These are phyloP conservation scores for Clarias fuscus DNA, from an alignment of 2,797 vertebrate species.

Conservation along the genomic window DNA sequence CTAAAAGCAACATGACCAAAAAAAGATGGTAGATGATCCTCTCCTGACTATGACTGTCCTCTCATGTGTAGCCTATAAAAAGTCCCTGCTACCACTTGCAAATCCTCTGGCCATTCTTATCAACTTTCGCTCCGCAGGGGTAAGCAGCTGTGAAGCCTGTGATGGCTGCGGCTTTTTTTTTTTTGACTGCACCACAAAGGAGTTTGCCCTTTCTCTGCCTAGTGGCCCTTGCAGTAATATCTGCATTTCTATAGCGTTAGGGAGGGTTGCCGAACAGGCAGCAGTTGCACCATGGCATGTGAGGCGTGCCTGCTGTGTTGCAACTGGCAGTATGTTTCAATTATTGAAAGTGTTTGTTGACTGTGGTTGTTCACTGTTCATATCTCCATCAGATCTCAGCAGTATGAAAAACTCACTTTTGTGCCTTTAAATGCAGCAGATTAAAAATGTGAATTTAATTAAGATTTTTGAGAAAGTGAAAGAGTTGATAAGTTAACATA, in stretches of 20 bases:
- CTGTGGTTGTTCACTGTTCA: background rate
- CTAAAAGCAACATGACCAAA: background rate
- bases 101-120: background rate
- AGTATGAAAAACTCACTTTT: background rate
- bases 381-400: background rate
- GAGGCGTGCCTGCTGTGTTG: background rate
- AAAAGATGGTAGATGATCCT: background rate
- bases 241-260: background rate
- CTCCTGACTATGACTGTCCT: background rate
- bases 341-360: slow-evolving; percentile 2
- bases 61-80: background rate
- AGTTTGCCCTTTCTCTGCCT: background rate
- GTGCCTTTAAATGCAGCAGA: background rate
- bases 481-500: background rate
- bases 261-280: background rate
- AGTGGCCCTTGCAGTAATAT: background rate
- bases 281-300: background rate
- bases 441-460: background rate
- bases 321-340: background rate
- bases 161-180: background rate
- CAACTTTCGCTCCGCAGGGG: background rate
- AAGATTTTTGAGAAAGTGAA: background rate
- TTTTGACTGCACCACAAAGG: background rate
- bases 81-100: background rate
- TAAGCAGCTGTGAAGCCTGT: background rate